Evolutionary conservation across 1,140 invertebrate species (phyloP).

Genomic region (Asobara japonica): DNA sequence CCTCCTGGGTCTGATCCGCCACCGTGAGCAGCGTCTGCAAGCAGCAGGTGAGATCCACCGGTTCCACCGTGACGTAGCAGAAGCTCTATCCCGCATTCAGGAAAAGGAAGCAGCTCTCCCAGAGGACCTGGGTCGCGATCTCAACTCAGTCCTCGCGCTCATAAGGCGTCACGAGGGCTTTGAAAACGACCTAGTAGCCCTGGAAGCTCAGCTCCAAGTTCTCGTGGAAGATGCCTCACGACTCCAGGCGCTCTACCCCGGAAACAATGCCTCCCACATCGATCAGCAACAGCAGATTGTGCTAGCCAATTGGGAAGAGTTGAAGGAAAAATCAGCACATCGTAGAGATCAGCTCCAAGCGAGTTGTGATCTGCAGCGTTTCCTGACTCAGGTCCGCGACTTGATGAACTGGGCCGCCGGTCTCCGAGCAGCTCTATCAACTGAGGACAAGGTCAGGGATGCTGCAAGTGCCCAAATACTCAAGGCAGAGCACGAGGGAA

Average conservation of each 20-base stretch:
- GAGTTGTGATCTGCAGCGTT: conserved; percentile 89
- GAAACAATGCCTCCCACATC: conserved; percentile 91
- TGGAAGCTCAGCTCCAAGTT: conserved; percentile 92
- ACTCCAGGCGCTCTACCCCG: conserved; percentile 89
- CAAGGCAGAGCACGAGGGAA: conserved; percentile 88
- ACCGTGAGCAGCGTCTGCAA: conserved; percentile 84
- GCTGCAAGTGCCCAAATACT: conserved; percentile 87
- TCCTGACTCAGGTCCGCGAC: conserved; percentile 82
- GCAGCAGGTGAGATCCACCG: conserved; percentile 96
- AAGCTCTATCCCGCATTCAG: conserved; percentile 89
- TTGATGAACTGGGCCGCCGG: conserved; percentile 89
- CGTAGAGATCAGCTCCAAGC: conserved; percentile 85
- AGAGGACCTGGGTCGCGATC: conserved; percentile 86
- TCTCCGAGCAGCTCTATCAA: conserved; percentile 80
- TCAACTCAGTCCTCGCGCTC: conserved; percentile 86
- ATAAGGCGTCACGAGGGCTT: conserved; percentile 92
- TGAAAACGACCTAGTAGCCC: conserved; percentile 92
- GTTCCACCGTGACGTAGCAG: conserved; percentile 95
- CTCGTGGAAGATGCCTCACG: conserved; percentile 91
- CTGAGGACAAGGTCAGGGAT: conserved; percentile 86
- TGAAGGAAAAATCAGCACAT: conserved; percentile 83
- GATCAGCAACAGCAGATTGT: conserved; percentile 85
- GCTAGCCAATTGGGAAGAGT: conserved; percentile 85
- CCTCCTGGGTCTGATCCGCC: conserved; percentile 85
- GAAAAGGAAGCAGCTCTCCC: conserved; percentile 87